Percentiles rank a stretch among this genome's conserved stretches.
Evolutionary conservation across 2,888 invertebrate species (phyloP).

Genomic region (Macrosoma leucophasiata): DNA sequence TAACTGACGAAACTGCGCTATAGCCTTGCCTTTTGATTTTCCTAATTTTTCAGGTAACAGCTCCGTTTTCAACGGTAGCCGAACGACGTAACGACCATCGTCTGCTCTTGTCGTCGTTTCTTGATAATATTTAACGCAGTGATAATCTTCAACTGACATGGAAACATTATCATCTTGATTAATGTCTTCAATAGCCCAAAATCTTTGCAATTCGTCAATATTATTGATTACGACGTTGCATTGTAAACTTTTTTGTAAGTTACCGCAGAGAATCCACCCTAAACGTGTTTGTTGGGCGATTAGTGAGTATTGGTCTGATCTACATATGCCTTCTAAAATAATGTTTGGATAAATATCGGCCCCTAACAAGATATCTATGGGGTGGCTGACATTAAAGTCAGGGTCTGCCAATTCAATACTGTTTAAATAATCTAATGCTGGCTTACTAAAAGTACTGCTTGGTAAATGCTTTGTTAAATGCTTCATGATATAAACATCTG

Average conservation of each 20-base stretch:
- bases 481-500: slow-evolving; percentile 10
- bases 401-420: slow-evolving; percentile 9
- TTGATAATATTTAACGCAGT: slow-evolving; percentile 7
- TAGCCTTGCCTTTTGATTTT: too few relatives aligned
- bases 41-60: too few relatives aligned
- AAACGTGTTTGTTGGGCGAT: too few relatives aligned
- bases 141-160: slow-evolving; percentile 10
- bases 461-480: slow-evolving; percentile 7
- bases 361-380: slow-evolving; percentile 5
- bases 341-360: too few relatives aligned
- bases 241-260: slow-evolving; percentile 3
- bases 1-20: slow-evolving; percentile 13
- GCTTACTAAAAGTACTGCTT: slow-evolving; percentile 1
- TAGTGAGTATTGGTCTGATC: too few relatives aligned
- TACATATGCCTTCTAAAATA: too few relatives aligned
- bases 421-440: slow-evolving; percentile 2
- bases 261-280: slow-evolving; percentile 18
- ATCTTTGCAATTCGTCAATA: slow-evolving; percentile 7
- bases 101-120: slow-evolving; percentile 10
- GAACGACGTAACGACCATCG: slow-evolving; percentile 13
- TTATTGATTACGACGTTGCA: slow-evolving; percentile 9
- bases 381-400: too few relatives aligned
- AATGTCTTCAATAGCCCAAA: slow-evolving; percentile 11
- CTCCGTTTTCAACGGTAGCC: slow-evolving; percentile 15
- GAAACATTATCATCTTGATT: background rate